Base-by-base conservation (phyloP, 2,113 vertebrate genomes). In the Sprattus sprattus region DNA sequence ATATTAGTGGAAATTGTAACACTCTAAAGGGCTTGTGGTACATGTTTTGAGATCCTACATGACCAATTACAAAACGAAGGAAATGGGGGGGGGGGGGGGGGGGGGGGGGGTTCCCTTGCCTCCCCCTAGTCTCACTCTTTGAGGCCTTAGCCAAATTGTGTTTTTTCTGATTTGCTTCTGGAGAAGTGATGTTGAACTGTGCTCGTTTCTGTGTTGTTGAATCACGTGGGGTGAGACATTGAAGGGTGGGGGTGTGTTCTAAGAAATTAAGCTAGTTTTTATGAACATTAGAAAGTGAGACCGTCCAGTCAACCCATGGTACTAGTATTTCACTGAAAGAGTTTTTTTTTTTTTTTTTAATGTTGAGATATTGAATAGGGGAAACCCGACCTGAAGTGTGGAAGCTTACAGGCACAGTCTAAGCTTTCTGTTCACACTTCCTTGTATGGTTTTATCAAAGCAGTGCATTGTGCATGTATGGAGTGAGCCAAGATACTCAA, bases 1-100 rank as follows among this genome's bases (percentile, higher is more conserved):
- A 78, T 32, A 39, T 78, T 78, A 78, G 32, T 78, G 71, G 71
- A 78, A 32, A 39, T 78, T 78, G 71, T 67, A 67, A 39, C 25
- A 78, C 28, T 78, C 25, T 78, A 78, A 32, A 78, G 71, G 71
- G 71, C 71, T 78, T 78, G 71, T 78, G 32, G 71, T 78, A 39
- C 71, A 78, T 16, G 71, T 78, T 16, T 78, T 78, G 71, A 39
- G 28, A 78, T 16, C 28, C 28, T 39, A 39, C 13, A 16, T 32
- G 28, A 32, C 1, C 71, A 15, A 32, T 39, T 39, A 10, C 71
- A 32, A 32, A 39, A 78, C 28, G 71, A 39, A 16, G 39, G 71
- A 39, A 3, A 18, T 16, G 28, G 71, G 11, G 67, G 25, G 39
- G 39, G 39, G 39, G 39, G 25, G 39, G 39, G 39, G 39, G 39